These are phyloP conservation scores for Acanthiza pusilla DNA, from an alignment of 2,797 vertebrate genomes.

Conservation along the genomic window DNA sequence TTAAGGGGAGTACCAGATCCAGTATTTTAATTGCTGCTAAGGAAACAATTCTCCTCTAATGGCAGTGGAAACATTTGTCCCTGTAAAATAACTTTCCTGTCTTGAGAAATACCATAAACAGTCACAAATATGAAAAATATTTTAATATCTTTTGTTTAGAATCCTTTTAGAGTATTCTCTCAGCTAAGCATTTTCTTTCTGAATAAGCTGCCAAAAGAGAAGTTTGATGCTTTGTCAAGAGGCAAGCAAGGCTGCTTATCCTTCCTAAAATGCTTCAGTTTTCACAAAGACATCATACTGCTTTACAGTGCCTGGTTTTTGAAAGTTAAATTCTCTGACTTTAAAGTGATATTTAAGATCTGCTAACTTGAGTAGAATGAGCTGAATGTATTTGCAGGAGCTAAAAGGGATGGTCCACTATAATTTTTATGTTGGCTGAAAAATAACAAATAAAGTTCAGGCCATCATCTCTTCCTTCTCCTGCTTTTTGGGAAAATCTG, in stretches of 20 bases:
- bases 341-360: neutral
- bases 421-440: neutral
- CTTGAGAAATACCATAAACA: neutral
- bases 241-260: neutral
- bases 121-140: neutral
- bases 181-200: slow-evolving; percentile 11
- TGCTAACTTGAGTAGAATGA: neutral
- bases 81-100: neutral
- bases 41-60: neutral
- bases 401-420: neutral
- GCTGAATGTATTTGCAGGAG: neutral
- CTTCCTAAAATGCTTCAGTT: neutral
- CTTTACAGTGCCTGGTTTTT: neutral
- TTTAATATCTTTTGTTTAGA: slow-evolving; percentile 6
- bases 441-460: neutral
- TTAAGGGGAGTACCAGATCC: neutral
- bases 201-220: neutral
- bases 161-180: neutral
- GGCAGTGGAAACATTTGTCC: neutral
- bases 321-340: neutral
- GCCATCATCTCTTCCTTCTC: neutral
- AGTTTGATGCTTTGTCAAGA: slow-evolving; percentile 1
- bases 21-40: neutral
- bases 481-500: neutral
- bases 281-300: neutral